These are phyloP conservation scores for Rhabdophis nuchalis DNA, from an alignment of 2,797 vertebrate species.

Conservation along the genomic window DNA sequence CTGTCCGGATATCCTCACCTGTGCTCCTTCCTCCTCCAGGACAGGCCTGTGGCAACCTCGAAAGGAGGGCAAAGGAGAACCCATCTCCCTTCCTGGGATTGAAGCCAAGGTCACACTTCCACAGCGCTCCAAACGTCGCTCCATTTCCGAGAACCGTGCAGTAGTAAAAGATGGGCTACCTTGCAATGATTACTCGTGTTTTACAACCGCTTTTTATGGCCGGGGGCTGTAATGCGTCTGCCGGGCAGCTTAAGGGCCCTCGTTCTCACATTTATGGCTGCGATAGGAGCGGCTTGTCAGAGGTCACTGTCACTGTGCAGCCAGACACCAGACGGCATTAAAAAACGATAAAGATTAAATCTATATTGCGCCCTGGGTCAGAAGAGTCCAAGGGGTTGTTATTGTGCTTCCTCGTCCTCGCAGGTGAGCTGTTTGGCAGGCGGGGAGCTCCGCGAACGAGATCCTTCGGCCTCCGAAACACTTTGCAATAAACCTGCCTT, in stretches of 20 bases:
- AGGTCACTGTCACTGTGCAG: not conserved
- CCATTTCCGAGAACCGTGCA: not conserved
- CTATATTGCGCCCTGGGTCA: not conserved
- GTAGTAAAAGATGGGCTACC: not conserved
- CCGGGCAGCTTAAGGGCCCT: not conserved
- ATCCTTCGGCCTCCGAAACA: not conserved
- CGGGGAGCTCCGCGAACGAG: not conserved
- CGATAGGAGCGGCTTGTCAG: not conserved
- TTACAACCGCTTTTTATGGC: not conserved
- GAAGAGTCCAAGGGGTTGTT: not conserved
- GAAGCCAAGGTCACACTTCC: not conserved
- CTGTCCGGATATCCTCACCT: not conserved
- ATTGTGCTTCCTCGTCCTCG: not conserved
- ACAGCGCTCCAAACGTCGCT: not conserved
- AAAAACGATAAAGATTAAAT: not conserved
- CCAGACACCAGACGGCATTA: not conserved
- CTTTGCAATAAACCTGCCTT: not conserved
- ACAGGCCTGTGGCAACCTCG: not conserved
- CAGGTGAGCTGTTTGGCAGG: not conserved
- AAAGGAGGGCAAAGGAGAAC: not conserved
- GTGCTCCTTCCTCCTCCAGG: not conserved
- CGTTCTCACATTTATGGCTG: not conserved
- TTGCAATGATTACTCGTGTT: not conserved
- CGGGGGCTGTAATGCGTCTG: not conserved
- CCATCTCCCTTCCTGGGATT: not conserved